Percentiles rank a stretch among this genome's conserved stretches.
These are phyloP conservation scores for Drosophila sechellia DNA, from an alignment of 1,140 invertebrate genomes.

Conservation along the genomic window DNA sequence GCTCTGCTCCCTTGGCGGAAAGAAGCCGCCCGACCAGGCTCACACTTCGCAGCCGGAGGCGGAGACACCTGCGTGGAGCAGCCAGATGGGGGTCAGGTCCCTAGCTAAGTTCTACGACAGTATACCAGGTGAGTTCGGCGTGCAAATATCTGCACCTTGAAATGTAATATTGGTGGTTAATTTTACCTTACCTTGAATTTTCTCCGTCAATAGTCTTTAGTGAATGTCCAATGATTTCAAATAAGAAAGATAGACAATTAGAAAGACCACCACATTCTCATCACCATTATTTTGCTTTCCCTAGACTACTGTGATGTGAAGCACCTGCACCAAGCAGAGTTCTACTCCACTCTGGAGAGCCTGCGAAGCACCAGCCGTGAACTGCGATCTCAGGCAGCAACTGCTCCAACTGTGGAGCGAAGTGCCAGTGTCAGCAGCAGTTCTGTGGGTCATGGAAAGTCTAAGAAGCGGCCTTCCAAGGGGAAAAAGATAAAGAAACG, in stretches of 20 bases:
- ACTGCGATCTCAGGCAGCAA: constrained; percentile 48
- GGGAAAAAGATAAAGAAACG: constrained; percentile 53
- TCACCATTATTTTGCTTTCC: no score
- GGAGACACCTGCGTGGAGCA: constrained; percentile 41
- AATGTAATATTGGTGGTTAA: no score
- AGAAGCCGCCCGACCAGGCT: constrained; percentile 25
- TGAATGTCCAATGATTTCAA: no score
- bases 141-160: no score
- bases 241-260: no score
- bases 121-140: constrained; percentile 69
- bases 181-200: no score
- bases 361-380: constrained; percentile 74
- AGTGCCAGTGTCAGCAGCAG: constrained; percentile 45
- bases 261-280: no score
- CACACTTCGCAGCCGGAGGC: constrained; percentile 3
- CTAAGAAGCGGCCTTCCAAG: constrained; percentile 50
- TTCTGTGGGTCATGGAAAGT: constrained; percentile 32
- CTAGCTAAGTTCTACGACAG: constrained; percentile 83
- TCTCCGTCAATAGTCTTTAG: no score
- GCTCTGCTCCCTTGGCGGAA: constrained; percentile 60
- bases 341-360: constrained; percentile 73
- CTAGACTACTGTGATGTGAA: constrained; percentile 81
- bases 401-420: constrained; percentile 18
- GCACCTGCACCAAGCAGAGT: constrained; percentile 77
- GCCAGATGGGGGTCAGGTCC: constrained; percentile 68